phyloP scores from a whole-genome alignment of 2,888 invertebrate species.

The Caenorhabditis sp. region DNA sequence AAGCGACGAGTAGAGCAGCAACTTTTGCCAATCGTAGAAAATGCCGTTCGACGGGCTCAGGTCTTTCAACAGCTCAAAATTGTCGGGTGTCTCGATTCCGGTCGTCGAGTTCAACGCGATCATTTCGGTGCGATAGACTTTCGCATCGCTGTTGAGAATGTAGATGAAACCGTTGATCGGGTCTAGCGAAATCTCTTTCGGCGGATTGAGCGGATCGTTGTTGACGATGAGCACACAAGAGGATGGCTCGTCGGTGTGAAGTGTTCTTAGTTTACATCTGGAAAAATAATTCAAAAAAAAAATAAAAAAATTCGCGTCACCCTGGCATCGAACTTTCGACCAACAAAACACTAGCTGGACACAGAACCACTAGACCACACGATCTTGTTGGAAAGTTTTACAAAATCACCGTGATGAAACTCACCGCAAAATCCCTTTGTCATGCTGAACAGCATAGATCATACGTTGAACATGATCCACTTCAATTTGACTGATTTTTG shows the following conservation, averaged over 20 bases:
- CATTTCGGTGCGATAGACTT: slow-evolving; percentile 53
- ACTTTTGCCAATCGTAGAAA: slow-evolving; percentile 50
- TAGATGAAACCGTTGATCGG: slow-evolving; percentile 63
- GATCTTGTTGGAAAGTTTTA: too few relatives aligned
- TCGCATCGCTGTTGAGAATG: slow-evolving; percentile 54
- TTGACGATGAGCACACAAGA: slow-evolving; percentile 36
- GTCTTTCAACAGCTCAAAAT: slow-evolving; percentile 22
- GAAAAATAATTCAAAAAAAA: too few relatives aligned
- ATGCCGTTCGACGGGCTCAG: slow-evolving; percentile 53
- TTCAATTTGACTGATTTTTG: slow-evolving; percentile 37
- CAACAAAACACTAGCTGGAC: too few relatives aligned
- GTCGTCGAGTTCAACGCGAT: slow-evolving; percentile 51
- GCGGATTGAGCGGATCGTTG: slow-evolving; percentile 44
- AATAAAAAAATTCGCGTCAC: too few relatives aligned
- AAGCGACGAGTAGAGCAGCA: slow-evolving; percentile 48
- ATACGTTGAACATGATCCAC: slow-evolving; percentile 44
- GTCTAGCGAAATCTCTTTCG: slow-evolving; percentile 60
- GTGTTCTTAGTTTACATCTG: slow-evolving; percentile 21
- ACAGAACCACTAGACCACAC: too few relatives aligned
- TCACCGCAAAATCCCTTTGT: slow-evolving; percentile 47
- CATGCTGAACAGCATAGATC: slow-evolving; percentile 44
- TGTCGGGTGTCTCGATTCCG: slow-evolving; percentile 48
- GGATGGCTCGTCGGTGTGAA: slow-evolving; percentile 28
- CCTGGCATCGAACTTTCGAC: too few relatives aligned
- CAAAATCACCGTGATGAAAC: not conserved